Evolutionary conservation across 1,140 invertebrate genomes (phyloP).

Genomic region (Subanguina moxae): DNA sequence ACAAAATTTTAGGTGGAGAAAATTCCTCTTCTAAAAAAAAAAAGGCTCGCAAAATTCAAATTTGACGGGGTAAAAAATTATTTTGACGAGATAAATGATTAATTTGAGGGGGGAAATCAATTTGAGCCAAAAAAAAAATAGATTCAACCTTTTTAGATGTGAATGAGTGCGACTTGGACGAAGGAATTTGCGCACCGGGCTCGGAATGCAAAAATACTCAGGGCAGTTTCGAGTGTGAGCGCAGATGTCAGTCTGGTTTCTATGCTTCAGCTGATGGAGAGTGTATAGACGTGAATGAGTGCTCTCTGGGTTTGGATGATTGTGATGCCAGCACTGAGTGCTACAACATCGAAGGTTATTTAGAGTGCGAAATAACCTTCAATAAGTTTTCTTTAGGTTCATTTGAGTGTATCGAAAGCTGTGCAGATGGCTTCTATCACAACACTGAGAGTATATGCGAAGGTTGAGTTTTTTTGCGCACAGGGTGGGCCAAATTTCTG

Average conservation of each 20-base stretch:
- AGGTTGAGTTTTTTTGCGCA: no score
- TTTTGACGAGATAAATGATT: no score
- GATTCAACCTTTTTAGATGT: constrained; percentile 11
- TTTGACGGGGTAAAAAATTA: no score
- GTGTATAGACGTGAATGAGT: constrained; percentile 45
- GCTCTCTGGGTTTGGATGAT: constrained; percentile 29
- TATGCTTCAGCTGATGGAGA: constrained; percentile 23
- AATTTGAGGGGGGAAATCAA: no score
- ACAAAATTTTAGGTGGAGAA: no score
- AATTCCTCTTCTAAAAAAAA: no score
- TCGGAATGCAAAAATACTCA: not conserved
- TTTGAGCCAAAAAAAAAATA: not conserved
- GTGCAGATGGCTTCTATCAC: constrained; percentile 30
- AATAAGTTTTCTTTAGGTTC: constrained; percentile 15
- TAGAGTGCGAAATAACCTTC: not conserved
- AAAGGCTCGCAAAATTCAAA: no score
- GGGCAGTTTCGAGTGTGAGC: constrained; percentile 35
- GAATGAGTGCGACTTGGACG: constrained; percentile 35
- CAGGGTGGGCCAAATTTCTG: no score
- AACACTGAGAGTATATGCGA: constrained; percentile 23
- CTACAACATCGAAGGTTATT: constrained; percentile 36
- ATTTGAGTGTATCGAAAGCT: constrained; percentile 32
- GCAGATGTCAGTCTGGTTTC: constrained; percentile 29
- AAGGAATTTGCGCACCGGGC: constrained; percentile 23
- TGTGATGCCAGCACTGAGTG: constrained; percentile 35